Evolutionary conservation across 1,140 invertebrate genomes (phyloP).

Genomic region (Bacillus rossius): DNA sequence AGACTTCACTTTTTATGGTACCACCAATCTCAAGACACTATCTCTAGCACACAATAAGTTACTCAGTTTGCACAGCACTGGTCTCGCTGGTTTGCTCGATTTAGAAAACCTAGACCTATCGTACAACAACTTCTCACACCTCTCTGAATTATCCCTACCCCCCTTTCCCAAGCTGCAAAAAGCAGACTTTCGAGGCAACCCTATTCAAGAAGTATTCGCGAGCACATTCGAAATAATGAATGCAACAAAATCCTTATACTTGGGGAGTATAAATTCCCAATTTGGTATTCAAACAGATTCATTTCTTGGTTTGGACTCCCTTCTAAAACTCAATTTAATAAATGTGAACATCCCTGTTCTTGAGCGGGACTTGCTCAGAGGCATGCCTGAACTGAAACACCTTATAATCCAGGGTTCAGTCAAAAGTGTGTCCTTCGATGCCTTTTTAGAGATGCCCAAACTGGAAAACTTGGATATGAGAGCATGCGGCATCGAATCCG

Average conservation of each 20-base stretch:
- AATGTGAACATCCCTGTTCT: constrained; percentile 51
- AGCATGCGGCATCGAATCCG: constrained; percentile 52
- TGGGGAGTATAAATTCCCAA: constrained; percentile 48
- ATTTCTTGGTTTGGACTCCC: constrained; percentile 51
- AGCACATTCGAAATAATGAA: constrained; percentile 68
- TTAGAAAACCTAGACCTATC: constrained; percentile 58
- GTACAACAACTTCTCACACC: constrained; percentile 56
- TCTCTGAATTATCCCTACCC: constrained; percentile 63
- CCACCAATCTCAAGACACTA: constrained; percentile 52
- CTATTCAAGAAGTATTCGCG: constrained; percentile 58
- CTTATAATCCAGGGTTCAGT: constrained; percentile 52
- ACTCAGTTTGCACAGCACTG: constrained; percentile 55
- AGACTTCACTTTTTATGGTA: constrained; percentile 62
- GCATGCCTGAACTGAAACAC: constrained; percentile 48
- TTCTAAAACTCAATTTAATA: constrained; percentile 48
- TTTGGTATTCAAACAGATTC: constrained; percentile 54
- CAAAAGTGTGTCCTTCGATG: constrained; percentile 56
- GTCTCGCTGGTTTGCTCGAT: constrained; percentile 57
- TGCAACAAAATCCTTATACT: constrained; percentile 51
- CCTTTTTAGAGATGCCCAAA: constrained; percentile 53
- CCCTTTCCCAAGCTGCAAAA: constrained; percentile 55
- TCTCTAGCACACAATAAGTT: constrained; percentile 58
- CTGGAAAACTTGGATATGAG: constrained; percentile 54
- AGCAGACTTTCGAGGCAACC: constrained; percentile 58
- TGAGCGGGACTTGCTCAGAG: constrained; percentile 54